Percentiles rank a stretch among this genome's conserved stretches.
phyloP scores from a whole-genome alignment of 2,888 invertebrate genomes.

The Coronaproctus castanopsis region DNA sequence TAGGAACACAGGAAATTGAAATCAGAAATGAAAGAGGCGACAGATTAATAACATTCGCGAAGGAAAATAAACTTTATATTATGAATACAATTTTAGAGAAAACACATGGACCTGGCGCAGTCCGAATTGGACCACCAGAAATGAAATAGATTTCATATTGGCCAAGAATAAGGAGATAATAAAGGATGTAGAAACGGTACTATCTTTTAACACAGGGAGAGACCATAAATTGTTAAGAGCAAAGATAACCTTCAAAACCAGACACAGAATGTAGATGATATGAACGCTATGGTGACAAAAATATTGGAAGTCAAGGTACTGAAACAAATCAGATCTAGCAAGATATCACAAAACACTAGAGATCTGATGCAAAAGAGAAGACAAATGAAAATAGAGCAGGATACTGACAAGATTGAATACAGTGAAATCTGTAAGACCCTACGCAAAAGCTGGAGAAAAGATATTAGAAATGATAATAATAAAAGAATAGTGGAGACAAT shows the following conservation, averaged over 20 bases:
- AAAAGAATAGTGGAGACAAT: not conserved
- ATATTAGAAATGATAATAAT: not conserved
- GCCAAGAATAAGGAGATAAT: not conserved
- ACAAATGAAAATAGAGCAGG: too few species aligned
- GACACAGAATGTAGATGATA: not conserved
- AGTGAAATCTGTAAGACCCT: not conserved
- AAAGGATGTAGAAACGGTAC: not conserved
- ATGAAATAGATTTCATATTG: not conserved
- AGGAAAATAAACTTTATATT: not conserved
- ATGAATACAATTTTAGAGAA: not conserved
- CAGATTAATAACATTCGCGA: not conserved
- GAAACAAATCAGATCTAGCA: not conserved
- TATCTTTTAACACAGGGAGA: not conserved
- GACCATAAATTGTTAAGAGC: not conserved
- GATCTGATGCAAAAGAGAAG: not conserved
- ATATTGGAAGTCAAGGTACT: not conserved
- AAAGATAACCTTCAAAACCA: not conserved
- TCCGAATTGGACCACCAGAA: too few species aligned
- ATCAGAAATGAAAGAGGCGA: not conserved
- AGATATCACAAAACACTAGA: not conserved
- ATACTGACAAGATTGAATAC: not conserved
- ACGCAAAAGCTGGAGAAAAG: not conserved
- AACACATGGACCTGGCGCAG: too few species aligned
- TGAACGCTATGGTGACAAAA: not conserved
- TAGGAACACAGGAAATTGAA: not conserved